Percentiles rank a stretch among this genome's conserved stretches.
phyloP scores from a whole-genome alignment of 2,797 vertebrate species.

The Calcarius lapponicus region DNA sequence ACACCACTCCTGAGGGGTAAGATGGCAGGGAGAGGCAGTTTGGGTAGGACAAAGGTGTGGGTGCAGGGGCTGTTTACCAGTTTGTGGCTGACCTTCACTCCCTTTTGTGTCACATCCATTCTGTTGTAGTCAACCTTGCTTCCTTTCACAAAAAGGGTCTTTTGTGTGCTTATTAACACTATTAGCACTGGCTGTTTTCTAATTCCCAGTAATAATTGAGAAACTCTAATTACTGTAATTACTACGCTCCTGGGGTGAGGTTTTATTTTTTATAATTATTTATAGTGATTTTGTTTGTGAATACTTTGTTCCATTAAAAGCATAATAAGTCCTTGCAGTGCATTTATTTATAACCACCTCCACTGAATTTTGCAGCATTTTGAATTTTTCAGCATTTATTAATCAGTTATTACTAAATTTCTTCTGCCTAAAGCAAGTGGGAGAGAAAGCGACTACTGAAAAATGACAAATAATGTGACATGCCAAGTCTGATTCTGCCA shows the following conservation, averaged over 20 bases:
- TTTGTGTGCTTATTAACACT: slow-evolving; percentile 56
- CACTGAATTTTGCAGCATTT: background rate
- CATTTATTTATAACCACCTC: slow-evolving; percentile 10
- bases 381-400: background rate
- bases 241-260: slow-evolving; percentile 12
- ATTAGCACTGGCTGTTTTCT: slow-evolving; percentile 47
- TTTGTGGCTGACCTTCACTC: background rate
- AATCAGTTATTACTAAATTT: background rate
- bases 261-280: slow-evolving; percentile 51
- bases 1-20: background rate
- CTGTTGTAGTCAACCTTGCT: background rate
- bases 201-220: slow-evolving; percentile 43
- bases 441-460: background rate
- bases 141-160: background rate
- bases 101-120: background rate
- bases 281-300: slow-evolving; percentile 15
- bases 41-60: accelerated
- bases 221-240: slow-evolving; percentile 62
- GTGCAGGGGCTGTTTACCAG: background rate
- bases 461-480: slow-evolving; percentile 10
- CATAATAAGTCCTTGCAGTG: background rate
- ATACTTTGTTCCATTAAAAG: slow-evolving; percentile 31
- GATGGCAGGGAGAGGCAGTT: background rate
- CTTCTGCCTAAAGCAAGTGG: slow-evolving; percentile 1
- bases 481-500: background rate